A percentile compares a stretch with the other conserved stretches of the same genome.
Conservation (phyloP, 92 coral and sea anemone genomes). For the Diadumene lineata region DNA sequence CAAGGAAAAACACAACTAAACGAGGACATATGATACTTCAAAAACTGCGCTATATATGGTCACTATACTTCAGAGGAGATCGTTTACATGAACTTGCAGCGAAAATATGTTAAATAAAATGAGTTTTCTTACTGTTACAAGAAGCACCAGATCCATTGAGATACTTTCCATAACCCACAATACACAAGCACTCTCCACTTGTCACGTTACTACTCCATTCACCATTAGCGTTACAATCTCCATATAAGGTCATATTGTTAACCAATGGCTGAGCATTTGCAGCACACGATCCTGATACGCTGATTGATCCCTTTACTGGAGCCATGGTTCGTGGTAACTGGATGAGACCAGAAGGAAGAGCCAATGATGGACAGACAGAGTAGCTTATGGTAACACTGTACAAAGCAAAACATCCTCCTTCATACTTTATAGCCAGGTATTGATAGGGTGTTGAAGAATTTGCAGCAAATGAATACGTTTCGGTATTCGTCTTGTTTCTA, state of each 20-base stretch:
- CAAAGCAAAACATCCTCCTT: conserved; percentile 54
- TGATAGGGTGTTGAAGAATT: conserved; percentile 30
- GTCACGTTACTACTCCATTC: conserved; percentile 38
- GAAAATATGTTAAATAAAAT: no score
- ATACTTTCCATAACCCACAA: conserved; percentile 38
- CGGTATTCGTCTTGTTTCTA: neutral
- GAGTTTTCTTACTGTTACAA: neutral
- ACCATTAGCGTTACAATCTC: conserved; percentile 52
- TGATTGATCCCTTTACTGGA: conserved; percentile 51
- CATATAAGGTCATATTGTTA: conserved; percentile 34
- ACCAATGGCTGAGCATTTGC: conserved; percentile 41
- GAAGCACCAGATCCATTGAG: neutral
- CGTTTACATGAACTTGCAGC: no score
- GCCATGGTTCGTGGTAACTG: conserved; percentile 51
- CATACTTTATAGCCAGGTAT: conserved; percentile 54
- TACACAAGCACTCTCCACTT: conserved; percentile 47
- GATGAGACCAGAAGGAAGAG: conserved; percentile 47
- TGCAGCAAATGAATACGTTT: conserved; percentile 23
- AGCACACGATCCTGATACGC: conserved; percentile 40
- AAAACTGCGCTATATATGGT: no score
- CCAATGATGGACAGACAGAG: conserved; percentile 44
- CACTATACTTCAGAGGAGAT: no score
- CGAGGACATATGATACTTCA: no score
- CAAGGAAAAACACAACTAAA: no score
- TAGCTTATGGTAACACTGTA: conserved; percentile 42